These are phyloP conservation scores for Cydia splendana DNA, from an alignment of 1,140 invertebrate species.

Conservation along the genomic window DNA sequence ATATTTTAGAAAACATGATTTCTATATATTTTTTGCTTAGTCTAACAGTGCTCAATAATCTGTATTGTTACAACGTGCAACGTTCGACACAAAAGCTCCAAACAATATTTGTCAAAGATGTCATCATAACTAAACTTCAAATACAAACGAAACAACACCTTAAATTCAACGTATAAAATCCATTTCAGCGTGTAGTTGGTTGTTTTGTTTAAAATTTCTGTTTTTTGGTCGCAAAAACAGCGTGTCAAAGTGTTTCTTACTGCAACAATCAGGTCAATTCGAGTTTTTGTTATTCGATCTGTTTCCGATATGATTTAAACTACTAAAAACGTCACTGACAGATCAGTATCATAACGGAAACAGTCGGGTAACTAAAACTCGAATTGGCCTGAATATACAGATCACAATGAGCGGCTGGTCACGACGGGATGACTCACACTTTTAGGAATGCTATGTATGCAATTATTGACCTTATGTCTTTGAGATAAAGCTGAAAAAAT, in stretches of 20 bases:
- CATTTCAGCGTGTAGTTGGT: not conserved
- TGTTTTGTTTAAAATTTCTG: not conserved
- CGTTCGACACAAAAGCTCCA: not conserved
- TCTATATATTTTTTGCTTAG: not conserved
- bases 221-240: conserved; percentile 20
- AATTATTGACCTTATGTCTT: not conserved
- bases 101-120: not conserved
- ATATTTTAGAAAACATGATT: not conserved
- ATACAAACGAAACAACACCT: not conserved
- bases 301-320: no score
- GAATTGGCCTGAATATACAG: not conserved
- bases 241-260: conserved; percentile 23
- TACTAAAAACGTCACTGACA: no score
- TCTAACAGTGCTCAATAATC: not conserved
- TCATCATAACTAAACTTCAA: not conserved
- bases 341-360: no score
- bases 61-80: not conserved
- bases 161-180: not conserved
- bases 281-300: no score
- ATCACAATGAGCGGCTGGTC: conserved; percentile 15
- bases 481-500: not conserved
- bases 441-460: not conserved
- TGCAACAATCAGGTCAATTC: not conserved
- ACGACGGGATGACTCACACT: conserved; percentile 16
- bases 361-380: no score